These are phyloP conservation scores for Turdus rufiventris DNA, from an alignment of 2,113 vertebrate genomes.

Conservation along the genomic window DNA sequence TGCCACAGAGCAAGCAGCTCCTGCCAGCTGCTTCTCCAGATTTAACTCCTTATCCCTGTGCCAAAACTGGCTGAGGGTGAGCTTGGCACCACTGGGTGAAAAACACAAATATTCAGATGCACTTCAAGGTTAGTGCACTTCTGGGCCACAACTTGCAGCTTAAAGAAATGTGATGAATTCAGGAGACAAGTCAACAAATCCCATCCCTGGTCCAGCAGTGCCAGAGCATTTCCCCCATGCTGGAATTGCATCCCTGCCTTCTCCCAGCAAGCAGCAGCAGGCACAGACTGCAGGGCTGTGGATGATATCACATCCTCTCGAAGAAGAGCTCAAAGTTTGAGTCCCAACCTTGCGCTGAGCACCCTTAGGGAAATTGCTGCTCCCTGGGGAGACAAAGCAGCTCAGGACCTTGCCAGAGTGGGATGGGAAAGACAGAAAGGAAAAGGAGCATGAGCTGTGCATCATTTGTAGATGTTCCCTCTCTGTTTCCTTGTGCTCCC, in stretches of 20 bases:
- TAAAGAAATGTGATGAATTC: not conserved
- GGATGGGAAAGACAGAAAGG: not conserved
- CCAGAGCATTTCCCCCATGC: not conserved
- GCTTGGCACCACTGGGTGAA: not conserved
- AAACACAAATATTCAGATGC: not conserved
- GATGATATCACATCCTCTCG: too few species aligned
- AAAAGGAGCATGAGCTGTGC: not conserved
- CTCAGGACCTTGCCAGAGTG: not conserved
- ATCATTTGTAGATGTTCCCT: not conserved
- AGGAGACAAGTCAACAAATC: not conserved
- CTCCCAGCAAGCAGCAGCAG: not conserved
- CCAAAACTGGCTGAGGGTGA: not conserved
- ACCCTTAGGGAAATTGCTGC: not conserved
- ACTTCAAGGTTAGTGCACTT: not conserved
- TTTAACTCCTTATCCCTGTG: not conserved
- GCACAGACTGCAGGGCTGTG: not conserved
- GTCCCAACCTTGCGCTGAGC: not conserved
- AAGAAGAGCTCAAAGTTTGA: not conserved
- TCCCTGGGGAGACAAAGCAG: not conserved
- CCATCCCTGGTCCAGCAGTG: not conserved
- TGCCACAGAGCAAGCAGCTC: conserved; percentile 2
- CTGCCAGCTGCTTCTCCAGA: conserved; percentile 10
- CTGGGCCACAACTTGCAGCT: not conserved
- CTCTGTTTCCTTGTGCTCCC: not conserved
- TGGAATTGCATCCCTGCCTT: not conserved